A percentile compares a stretch with the other conserved stretches of the same genome.
Evolutionary conservation across 2,113 vertebrate genomes (phyloP).

Genomic region (Scatophagus argus): DNA sequence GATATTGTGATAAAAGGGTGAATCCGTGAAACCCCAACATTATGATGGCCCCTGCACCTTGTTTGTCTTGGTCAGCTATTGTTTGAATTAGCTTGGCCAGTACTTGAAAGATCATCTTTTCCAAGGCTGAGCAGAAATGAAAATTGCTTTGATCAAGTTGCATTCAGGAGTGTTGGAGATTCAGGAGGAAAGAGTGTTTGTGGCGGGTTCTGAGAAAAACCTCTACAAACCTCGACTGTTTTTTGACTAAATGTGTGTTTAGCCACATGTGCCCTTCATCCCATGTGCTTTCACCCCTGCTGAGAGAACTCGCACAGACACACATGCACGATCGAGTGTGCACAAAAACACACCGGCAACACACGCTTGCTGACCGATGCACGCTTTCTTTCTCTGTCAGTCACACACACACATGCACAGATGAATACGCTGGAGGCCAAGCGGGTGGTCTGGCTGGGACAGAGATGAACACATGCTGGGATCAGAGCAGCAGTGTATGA

Average conservation of each 20-base stretch:
- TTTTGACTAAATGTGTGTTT: conserved; percentile 67
- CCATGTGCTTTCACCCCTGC: conserved; percentile 65
- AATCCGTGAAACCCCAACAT: neutral
- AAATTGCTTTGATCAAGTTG: conserved; percentile 4
- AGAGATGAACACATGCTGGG: conserved; percentile 75
- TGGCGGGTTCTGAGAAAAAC: conserved; percentile 65
- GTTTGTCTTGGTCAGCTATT: conserved; percentile 1
- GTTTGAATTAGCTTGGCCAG: neutral
- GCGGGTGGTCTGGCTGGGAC: conserved; percentile 72
- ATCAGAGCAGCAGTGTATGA: conserved; percentile 70
- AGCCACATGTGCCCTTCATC: conserved; percentile 65
- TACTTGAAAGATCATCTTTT: conserved; percentile 1
- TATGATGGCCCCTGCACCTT: neutral
- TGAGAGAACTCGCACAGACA: conserved; percentile 56
- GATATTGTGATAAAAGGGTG: neutral
- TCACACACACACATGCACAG: conserved; percentile 25
- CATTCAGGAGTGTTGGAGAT: conserved; percentile 3
- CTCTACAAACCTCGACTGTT: conserved; percentile 41
- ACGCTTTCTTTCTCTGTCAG: conserved; percentile 33
- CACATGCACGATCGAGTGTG: conserved; percentile 8
- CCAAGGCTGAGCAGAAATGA: neutral
- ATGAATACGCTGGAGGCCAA: conserved; percentile 56
- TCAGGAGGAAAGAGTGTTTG: conserved; percentile 4
- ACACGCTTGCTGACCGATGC: conserved; percentile 47
- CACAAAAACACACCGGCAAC: conserved; percentile 31